Evolutionary conservation across 2,113 vertebrate genomes (phyloP).

Genomic region (Gymnorhina tibicen): DNA sequence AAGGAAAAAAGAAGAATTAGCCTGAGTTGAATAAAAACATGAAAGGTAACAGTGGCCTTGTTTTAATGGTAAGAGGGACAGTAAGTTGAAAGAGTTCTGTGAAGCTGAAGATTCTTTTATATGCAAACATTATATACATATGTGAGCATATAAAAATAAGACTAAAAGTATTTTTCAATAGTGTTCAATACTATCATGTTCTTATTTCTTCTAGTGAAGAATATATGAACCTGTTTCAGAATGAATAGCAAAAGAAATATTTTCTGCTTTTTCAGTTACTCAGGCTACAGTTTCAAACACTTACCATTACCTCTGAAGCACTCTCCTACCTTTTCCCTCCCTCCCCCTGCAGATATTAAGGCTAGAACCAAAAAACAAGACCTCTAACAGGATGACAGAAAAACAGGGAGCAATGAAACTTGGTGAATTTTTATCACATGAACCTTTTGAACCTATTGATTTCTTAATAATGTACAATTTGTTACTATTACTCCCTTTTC

Average conservation of each 20-base stretch:
- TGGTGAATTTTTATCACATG: background rate
- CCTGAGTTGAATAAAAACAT: background rate
- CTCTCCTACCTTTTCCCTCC: slow-evolving; percentile 46
- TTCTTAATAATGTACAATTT: background rate
- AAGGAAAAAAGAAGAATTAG: slow-evolving; percentile 7
- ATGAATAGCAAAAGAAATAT: background rate
- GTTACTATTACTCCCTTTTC: background rate
- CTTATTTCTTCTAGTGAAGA: background rate
- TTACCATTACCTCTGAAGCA: slow-evolving; percentile 51
- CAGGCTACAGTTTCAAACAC: slow-evolving; percentile 9
- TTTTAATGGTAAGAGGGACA: background rate
- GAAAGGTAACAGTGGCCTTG: background rate
- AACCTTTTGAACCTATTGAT: background rate
- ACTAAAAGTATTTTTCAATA: background rate
- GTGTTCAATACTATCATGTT: background rate
- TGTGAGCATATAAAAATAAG: background rate
- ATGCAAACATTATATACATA: background rate
- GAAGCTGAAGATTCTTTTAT: background rate
- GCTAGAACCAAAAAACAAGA: slow-evolving; percentile 43
- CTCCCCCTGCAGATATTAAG: background rate
- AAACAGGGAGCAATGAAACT: background rate
- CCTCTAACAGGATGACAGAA: slow-evolving; percentile 34
- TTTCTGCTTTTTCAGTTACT: slow-evolving; percentile 49
- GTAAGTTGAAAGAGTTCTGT: background rate
- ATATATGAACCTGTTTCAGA: background rate